A percentile compares a stretch with the other conserved stretches of the same genome.
These are phyloP conservation scores for Zaprionus africanus DNA, from an alignment of 1,140 invertebrate genomes.

Conservation along the genomic window DNA sequence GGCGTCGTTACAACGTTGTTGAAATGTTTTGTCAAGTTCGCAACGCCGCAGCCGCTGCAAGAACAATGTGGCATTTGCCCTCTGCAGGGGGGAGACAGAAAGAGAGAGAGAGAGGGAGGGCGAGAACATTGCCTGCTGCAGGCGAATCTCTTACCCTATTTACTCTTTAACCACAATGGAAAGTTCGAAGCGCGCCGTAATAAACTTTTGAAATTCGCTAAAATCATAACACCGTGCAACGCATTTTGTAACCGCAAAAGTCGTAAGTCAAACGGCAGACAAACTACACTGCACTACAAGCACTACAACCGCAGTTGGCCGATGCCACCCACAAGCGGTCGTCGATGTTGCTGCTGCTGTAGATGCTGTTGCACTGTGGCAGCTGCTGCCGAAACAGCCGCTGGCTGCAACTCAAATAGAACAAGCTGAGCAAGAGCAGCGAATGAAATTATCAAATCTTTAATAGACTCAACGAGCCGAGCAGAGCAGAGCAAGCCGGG, in stretches of 20 bases:
- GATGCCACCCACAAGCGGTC: background rate
- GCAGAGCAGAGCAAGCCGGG: too few relatives aligned
- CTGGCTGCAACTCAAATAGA: constrained; percentile 66
- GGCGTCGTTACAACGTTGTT: constrained; percentile 72
- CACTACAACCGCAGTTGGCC: constrained; percentile 23
- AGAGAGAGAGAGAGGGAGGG: constrained; percentile 7
- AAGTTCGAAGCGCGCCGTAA: constrained; percentile 47
- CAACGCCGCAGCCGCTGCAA: constrained; percentile 51
- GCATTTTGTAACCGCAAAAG: constrained; percentile 73
- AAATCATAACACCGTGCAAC: constrained; percentile 73
- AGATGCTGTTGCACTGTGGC: constrained; percentile 14
- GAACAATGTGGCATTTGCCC: constrained; percentile 80
- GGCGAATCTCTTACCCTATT: constrained; percentile 49
- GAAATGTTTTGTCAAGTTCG: constrained; percentile 83
- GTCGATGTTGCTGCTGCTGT: constrained; percentile 1
- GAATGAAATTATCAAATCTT: constrained; percentile 80
- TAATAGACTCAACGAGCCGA: constrained; percentile 62
- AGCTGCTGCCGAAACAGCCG: constrained; percentile 51
- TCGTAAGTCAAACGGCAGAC: constrained; percentile 75
- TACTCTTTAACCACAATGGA: constrained; percentile 66
- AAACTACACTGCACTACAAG: constrained; percentile 26
- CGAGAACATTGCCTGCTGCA: background rate
- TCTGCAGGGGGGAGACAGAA: constrained; percentile 13
- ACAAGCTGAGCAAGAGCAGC: constrained; percentile 53
- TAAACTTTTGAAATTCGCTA: constrained; percentile 66